Conservation (phyloP, 1,140 invertebrate species). For the Drosophila oshimai region DNA sequence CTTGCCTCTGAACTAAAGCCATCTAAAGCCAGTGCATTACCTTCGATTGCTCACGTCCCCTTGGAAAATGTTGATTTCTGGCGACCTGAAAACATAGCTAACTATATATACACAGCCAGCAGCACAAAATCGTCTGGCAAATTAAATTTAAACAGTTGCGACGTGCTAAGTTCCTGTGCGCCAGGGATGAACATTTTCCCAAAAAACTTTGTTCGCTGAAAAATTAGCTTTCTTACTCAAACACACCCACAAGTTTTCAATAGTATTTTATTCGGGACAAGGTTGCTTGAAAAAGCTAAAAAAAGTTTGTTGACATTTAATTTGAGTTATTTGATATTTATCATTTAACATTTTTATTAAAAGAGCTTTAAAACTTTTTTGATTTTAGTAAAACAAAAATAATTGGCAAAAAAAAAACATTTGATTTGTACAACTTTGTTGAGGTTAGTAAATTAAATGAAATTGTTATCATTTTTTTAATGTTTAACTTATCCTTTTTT, state of each 20-base stretch:
- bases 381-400: too few species aligned
- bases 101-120: background rate
- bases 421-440: too few species aligned
- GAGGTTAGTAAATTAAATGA: too few species aligned
- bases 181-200: constrained; percentile 40
- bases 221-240: constrained; percentile 13
- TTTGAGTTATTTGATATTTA: too few species aligned
- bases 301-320: background rate
- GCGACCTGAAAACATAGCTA: constrained; percentile 64
- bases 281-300: background rate
- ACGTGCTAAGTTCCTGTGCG: constrained; percentile 56
- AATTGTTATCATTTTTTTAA: too few species aligned
- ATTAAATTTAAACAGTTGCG: constrained; percentile 77
- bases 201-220: constrained; percentile 34
- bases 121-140: constrained; percentile 42
- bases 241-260: constrained; percentile 1
- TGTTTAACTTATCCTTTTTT: too few species aligned
- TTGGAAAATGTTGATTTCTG: constrained; percentile 72
- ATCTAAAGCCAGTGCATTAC: constrained; percentile 49
- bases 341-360: too few species aligned
- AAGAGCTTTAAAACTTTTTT: too few species aligned
- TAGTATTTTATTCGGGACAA: constrained; percentile 10
- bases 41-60: constrained; percentile 72
- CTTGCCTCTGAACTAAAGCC: background rate
- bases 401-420: too few species aligned